phyloP scores from a whole-genome alignment of 2,797 vertebrate species.

The Tokudaia muenninki region DNA sequence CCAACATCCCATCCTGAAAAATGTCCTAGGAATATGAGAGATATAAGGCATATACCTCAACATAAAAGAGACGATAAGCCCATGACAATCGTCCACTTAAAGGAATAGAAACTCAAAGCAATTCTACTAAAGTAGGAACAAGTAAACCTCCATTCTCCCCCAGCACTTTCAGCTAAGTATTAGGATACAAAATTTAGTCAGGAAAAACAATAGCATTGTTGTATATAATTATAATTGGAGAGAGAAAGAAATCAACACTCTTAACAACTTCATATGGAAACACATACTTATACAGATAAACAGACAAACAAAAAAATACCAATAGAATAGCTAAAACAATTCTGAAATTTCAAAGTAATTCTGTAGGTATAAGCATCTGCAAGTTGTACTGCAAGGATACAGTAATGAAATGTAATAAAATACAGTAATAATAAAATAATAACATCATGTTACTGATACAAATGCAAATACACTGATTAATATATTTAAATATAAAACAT shows the following conservation, averaged over 20 bases:
- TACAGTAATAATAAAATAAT: too few relatives aligned
- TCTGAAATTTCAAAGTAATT: background rate
- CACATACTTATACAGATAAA: background rate
- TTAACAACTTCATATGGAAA: background rate
- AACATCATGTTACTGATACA: background rate
- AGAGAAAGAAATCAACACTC: background rate
- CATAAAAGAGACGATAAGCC: background rate
- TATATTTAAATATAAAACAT: background rate
- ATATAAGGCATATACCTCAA: background rate
- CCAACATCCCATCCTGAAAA: background rate
- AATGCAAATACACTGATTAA: background rate
- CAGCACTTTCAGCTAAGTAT: background rate
- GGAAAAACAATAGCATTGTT: background rate
- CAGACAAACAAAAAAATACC: background rate
- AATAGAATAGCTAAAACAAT: background rate
- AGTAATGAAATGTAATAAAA: background rate
- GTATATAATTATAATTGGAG: background rate
- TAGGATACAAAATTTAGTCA: background rate
- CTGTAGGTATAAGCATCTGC: background rate
- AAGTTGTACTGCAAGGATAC: background rate
- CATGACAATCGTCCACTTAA: background rate
- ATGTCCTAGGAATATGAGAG: background rate
- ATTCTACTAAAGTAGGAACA: background rate
- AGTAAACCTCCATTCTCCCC: too few relatives aligned
- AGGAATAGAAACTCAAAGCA: background rate